phyloP scores from a whole-genome alignment of 2,888 invertebrate genomes.

The Eutolmus rufibarbis region DNA sequence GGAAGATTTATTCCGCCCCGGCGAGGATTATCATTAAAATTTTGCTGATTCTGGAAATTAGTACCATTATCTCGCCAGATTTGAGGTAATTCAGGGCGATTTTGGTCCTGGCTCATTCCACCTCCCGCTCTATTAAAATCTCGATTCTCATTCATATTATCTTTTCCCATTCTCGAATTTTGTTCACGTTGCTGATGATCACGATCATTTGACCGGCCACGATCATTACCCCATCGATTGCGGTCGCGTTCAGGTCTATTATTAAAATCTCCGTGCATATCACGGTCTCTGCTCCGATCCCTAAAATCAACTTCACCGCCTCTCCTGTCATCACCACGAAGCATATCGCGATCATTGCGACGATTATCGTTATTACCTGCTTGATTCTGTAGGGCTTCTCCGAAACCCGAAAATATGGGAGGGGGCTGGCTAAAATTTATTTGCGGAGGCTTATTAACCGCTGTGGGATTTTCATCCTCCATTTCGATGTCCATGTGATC shows the following conservation, averaged over 20 bases:
- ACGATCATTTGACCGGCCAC: conserved; percentile 53
- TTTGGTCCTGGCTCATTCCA: conserved; percentile 40
- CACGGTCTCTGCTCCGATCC: conserved; percentile 51
- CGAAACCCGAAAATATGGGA: conserved; percentile 42
- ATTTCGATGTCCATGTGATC: conserved; percentile 85
- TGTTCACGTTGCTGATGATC: conserved; percentile 43
- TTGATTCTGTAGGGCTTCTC: conserved; percentile 21
- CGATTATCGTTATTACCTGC: conserved; percentile 51
- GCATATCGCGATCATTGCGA: conserved; percentile 56
- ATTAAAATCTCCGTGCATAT: conserved; percentile 48
- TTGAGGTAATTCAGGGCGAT: conserved; percentile 9
- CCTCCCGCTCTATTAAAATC: conserved; percentile 49
- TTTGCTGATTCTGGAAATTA: conserved; percentile 32
- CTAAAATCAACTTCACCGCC: conserved; percentile 46
- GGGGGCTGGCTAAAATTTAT: conserved; percentile 63
- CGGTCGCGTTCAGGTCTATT: conserved; percentile 51
- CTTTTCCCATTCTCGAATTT: conserved; percentile 59
- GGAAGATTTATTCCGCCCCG: conserved; percentile 19
- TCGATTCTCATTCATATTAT: conserved; percentile 65
- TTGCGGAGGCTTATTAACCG: conserved; percentile 47
- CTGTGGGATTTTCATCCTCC: conserved; percentile 65
- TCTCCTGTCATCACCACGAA: conserved; percentile 54
- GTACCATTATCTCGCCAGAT: conserved; percentile 54
- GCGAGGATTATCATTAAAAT: conserved; percentile 25
- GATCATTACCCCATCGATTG: conserved; percentile 51